Evolutionary conservation across 2,888 invertebrate species (phyloP), one percentile per base, ranked within the genome.

Genomic region (Caenorhabditis sp.): DNA sequence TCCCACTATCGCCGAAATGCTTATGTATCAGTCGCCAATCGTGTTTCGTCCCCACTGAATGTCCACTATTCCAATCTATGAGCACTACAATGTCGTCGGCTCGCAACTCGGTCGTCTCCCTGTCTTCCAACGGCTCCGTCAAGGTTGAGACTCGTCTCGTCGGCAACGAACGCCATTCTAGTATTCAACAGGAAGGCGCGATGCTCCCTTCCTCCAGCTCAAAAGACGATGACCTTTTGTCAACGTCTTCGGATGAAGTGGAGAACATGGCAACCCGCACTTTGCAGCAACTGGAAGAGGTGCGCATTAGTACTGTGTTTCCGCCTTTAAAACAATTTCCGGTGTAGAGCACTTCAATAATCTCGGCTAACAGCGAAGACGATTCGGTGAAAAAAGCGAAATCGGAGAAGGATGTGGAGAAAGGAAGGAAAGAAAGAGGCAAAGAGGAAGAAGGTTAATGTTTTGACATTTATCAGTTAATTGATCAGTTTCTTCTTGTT

Each of bases 231-330:
- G 86, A 86, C 46, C 68, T 83, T 17, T 70, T 86, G 43, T 83
- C 83, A 6, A 83, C 84, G n/a, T 80, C 79, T 45, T 82, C 82
- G 13, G 85, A 85, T 71, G 86, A 86, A 65, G 79, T 85, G 13
- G 86, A 86, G 62, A 81, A 78, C n/a, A 81, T 85, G 76, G 86
- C 86, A 1, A 80, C 77, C 41, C 73, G 80, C 61, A 85, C 86
- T n/a, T 58, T 86, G 20, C 80, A 82, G 22, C 75, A 84, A 53
- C 68, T 85, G 1, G 81, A 79, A 32, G 85, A 85, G 82, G 84
- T 84, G 70, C 24, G 58, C 26, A 17, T 48, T 15, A 17, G 32
- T 37, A n/a, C 37, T 15, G 0, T 20, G 52, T 48, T 48, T 45
- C 30, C 43, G 22, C n/a, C 17, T 55, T 58, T 35, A 35, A 52